Percentiles rank a stretch among this genome's conserved stretches.
phyloP scores from a whole-genome alignment of 2,797 vertebrate genomes.

The Pangasius macronema region DNA sequence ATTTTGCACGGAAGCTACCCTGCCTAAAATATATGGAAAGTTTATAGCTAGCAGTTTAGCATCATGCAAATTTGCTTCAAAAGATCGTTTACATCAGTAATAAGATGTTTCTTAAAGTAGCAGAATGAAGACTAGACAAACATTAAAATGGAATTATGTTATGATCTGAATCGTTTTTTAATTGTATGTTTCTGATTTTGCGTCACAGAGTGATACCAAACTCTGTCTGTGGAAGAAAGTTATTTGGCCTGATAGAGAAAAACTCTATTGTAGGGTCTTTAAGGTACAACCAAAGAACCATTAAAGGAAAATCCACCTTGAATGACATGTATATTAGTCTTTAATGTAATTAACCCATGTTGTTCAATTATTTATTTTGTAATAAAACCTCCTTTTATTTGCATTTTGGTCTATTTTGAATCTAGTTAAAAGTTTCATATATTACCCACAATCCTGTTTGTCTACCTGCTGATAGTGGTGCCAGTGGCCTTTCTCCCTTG shows the following conservation, averaged over 20 bases:
- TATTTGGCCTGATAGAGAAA: not conserved
- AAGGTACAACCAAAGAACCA: not conserved
- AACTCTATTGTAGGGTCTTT: too few species aligned
- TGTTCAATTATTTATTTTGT: not conserved
- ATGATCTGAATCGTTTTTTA: not conserved
- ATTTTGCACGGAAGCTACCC: not conserved
- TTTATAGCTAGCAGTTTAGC: not conserved
- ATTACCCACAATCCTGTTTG: not conserved
- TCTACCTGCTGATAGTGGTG: not conserved
- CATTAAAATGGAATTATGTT: not conserved
- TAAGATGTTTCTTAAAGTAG: not conserved
- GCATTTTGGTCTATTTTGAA: not conserved
- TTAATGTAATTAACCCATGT: not conserved
- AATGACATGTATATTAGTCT: not conserved
- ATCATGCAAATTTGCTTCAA: not conserved
- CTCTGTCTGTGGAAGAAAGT: not conserved
- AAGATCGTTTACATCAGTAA: not conserved
- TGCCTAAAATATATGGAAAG: not conserved
- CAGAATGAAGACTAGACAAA: not conserved
- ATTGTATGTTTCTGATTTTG: not conserved
- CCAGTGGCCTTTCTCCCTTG: not conserved
- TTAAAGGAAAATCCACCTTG: not conserved
- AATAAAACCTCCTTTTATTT: not conserved
- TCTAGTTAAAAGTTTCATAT: not conserved
- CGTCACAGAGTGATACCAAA: not conserved